phyloP scores from a whole-genome alignment of 2,113 vertebrate genomes.

The Scatophagus argus region DNA sequence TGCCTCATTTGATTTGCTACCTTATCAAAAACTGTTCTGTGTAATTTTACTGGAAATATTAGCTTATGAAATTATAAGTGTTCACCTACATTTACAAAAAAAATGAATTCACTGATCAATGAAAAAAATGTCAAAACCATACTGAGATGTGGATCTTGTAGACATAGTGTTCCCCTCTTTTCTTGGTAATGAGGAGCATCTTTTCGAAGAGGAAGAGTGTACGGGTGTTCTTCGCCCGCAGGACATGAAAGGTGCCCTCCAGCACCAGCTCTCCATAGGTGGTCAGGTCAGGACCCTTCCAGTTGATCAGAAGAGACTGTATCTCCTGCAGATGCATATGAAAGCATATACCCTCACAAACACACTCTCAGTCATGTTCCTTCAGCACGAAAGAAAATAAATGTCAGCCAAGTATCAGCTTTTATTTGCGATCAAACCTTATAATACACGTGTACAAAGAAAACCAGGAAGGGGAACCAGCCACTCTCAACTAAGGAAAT shows the following conservation, averaged over 20 bases:
- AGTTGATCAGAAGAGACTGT: constrained; percentile 95
- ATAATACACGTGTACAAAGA: background rate
- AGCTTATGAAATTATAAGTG: background rate
- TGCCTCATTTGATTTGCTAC: background rate
- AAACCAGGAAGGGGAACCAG: background rate
- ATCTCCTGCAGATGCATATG: constrained; percentile 88
- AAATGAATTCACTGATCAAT: background rate
- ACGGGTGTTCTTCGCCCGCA: constrained; percentile 91
- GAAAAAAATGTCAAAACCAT: constrained; percentile 37
- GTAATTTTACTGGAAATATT: background rate
- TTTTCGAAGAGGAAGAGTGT: constrained; percentile 96
- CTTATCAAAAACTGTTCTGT: background rate
- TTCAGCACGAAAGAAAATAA: constrained; percentile 12
- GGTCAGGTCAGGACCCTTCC: constrained; percentile 95
- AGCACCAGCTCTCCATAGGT: constrained; percentile 94
- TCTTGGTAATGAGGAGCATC: constrained; percentile 94
- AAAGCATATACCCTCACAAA: constrained; percentile 1
- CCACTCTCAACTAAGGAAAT: background rate
- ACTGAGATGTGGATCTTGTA: constrained; percentile 95
- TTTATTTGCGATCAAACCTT: background rate
- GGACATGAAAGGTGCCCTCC: constrained; percentile 93
- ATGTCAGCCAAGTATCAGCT: background rate
- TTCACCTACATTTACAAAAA: background rate
- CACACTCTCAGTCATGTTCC: background rate
- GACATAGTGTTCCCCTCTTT: constrained; percentile 92